Percentiles rank a stretch among this genome's conserved stretches.
phyloP scores from a whole-genome alignment of 1,140 invertebrate species.

The Temnothorax longispinosus region DNA sequence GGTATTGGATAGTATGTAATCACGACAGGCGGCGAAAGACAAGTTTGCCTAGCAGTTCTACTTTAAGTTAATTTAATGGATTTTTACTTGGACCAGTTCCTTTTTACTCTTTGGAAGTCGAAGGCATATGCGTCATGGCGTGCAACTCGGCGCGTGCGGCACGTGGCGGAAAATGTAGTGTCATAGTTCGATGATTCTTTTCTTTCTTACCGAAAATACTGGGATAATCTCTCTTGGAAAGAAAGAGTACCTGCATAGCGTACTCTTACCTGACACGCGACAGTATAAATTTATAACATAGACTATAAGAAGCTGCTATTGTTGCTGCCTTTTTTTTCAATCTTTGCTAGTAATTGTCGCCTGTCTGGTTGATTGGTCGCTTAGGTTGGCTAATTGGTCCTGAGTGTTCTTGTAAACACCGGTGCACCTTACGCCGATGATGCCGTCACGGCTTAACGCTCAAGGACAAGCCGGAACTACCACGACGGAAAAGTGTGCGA shows the following conservation, averaged over 20 bases:
- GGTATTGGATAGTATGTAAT: not conserved
- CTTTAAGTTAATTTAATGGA: not conserved
- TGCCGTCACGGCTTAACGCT: not conserved
- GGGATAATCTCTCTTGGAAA: not conserved
- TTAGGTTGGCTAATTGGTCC: not conserved
- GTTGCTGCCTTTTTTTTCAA: not conserved
- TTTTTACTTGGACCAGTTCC: not conserved
- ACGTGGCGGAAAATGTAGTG: slow-evolving; percentile 43
- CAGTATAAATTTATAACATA: slow-evolving; percentile 50
- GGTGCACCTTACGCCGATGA: not conserved
- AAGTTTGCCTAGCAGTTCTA: not conserved
- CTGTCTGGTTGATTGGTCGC: not conserved
- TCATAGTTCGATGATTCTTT: slow-evolving; percentile 14
- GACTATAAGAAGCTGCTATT: not conserved
- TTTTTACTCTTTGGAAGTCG: not conserved
- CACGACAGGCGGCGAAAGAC: not conserved
- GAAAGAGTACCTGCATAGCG: not conserved
- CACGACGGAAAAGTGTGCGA: not conserved
- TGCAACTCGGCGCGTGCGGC: not conserved
- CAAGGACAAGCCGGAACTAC: not conserved
- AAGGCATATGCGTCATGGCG: not conserved
- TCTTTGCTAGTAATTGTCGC: not conserved
- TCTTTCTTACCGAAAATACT: slow-evolving; percentile 18
- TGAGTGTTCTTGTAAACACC: slow-evolving; percentile 16
- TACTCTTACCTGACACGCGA: slow-evolving; percentile 23